Evolutionary conservation across 2,888 invertebrate species (phyloP).

Genomic region (Phaonia tiefii): DNA sequence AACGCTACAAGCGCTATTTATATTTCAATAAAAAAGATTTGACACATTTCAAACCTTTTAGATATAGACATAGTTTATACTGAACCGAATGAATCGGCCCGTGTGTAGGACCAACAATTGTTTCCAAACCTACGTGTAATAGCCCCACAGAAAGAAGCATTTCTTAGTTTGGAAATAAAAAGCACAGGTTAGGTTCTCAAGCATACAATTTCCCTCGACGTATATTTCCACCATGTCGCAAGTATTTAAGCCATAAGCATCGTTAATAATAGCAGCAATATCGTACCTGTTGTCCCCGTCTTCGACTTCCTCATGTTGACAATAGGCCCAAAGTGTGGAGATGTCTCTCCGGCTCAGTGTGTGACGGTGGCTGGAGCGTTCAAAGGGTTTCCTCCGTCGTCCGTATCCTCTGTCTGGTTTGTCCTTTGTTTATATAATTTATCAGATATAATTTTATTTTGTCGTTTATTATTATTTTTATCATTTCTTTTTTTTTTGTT

Average conservation of each 20-base stretch:
- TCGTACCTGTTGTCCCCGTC: conserved; percentile 56
- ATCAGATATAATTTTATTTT: conserved; percentile 57
- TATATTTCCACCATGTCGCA: conserved; percentile 16
- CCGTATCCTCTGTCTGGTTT: conserved; percentile 18
- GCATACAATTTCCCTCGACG: conserved; percentile 33
- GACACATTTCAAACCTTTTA: too few species aligned
- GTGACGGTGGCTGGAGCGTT: too few species aligned
- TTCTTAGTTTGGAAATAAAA: not conserved
- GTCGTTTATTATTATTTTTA: conserved; percentile 26
- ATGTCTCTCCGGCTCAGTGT: too few species aligned
- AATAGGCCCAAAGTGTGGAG: conserved; percentile 31
- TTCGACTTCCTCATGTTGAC: conserved; percentile 46
- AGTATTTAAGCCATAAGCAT: conserved; percentile 47
- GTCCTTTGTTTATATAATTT: conserved; percentile 48
- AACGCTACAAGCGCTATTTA: too few species aligned
- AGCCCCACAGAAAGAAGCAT: conserved; percentile 13
- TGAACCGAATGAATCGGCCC: not conserved
- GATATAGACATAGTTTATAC: too few species aligned
- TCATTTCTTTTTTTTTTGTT: too few species aligned
- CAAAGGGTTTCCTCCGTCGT: too few species aligned
- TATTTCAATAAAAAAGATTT: too few species aligned
- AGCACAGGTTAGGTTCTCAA: conserved; percentile 56
- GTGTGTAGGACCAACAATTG: conserved; percentile 12
- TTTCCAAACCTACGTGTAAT: conserved; percentile 18
- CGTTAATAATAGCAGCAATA: conserved; percentile 62